These are phyloP conservation scores for Macrobrachium nipponense DNA, from an alignment of 1,140 invertebrate genomes.

Conservation along the genomic window DNA sequence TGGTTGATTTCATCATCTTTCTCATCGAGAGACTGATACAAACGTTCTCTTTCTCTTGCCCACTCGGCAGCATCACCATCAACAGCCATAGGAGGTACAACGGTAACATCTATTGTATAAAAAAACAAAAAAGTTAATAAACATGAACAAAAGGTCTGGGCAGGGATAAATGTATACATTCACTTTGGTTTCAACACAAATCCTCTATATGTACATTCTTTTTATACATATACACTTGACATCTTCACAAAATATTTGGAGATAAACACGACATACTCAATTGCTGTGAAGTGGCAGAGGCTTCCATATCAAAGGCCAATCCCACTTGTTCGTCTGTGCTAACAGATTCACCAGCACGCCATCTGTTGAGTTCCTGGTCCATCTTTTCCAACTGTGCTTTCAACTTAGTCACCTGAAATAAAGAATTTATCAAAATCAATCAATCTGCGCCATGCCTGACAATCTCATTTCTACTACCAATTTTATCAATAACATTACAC, in stretches of 20 bases:
- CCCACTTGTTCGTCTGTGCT: slow-evolving; percentile 92
- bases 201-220: not conserved
- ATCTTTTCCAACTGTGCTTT: slow-evolving; percentile 91
- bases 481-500: too few species aligned
- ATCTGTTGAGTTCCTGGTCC: slow-evolving; percentile 87
- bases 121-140: not conserved
- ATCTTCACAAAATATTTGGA: too few species aligned
- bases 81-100: slow-evolving; percentile 6
- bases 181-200: not conserved
- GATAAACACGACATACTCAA: slow-evolving; percentile 31
- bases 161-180: not conserved
- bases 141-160: not conserved
- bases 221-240: too few species aligned
- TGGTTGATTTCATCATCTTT: slow-evolving; percentile 99
- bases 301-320: slow-evolving; percentile 80
- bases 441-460: not conserved
- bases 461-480: too few species aligned
- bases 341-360: slow-evolving; percentile 91
- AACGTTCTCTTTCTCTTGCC: slow-evolving; percentile 88
- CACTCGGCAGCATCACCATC: slow-evolving; percentile 58
- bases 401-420: slow-evolving; percentile 69
- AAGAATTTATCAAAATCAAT: not conserved
- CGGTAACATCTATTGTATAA: not conserved
- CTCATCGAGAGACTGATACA: slow-evolving; percentile 98
- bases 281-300: slow-evolving; percentile 62